Evolutionary conservation across 2,888 invertebrate genomes (phyloP).

Genomic region (Leucania comma): DNA sequence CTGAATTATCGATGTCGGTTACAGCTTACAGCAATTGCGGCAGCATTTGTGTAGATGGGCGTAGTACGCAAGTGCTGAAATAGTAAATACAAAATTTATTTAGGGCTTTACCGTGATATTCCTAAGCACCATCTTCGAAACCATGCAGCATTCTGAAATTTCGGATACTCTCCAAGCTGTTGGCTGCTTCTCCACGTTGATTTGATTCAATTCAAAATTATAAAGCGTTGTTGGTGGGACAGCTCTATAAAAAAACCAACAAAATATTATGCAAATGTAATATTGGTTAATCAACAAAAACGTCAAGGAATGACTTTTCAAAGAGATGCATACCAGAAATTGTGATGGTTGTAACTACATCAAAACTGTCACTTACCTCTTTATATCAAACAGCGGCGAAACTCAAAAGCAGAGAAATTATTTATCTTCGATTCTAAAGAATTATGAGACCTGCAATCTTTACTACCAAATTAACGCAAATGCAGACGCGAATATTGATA

Average conservation of each 20-base stretch:
- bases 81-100: not conserved
- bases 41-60: not conserved
- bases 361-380: constrained; percentile 39
- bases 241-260: constrained; percentile 45
- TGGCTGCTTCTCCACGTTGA: not conserved
- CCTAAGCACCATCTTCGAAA: constrained; percentile 19
- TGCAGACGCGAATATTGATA: constrained; percentile 2
- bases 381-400: constrained; percentile 1
- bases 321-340: not conserved
- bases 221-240: constrained; percentile 14
- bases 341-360: not conserved
- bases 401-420: not conserved
- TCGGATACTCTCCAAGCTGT: constrained; percentile 6
- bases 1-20: not conserved
- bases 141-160: constrained; percentile 31
- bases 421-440: constrained; percentile 1
- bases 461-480: not conserved
- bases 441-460: not conserved
- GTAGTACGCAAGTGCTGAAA: constrained; percentile 28
- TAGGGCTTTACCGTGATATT: constrained; percentile 33
- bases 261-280: constrained; percentile 25
- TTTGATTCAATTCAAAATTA: constrained; percentile 20
- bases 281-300: constrained; percentile 10
- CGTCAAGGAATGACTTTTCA: not conserved
- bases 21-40: not conserved